phyloP scores from a whole-genome alignment of 1,140 invertebrate species.

The Heterodera schachtii region DNA sequence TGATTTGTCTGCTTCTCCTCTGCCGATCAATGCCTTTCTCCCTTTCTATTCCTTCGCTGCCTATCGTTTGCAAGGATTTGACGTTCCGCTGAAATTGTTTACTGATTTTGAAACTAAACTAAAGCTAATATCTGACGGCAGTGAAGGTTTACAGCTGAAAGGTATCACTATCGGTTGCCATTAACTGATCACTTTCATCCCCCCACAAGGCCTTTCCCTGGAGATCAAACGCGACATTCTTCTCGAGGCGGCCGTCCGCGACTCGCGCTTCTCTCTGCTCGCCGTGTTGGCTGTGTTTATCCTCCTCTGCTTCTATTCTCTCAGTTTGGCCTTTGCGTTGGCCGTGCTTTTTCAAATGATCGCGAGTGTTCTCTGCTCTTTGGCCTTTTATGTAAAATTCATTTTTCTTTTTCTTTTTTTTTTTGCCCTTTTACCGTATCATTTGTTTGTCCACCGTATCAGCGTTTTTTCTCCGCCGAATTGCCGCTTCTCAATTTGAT shows the following conservation, averaged over 20 bases:
- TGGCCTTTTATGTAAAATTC: slow-evolving; percentile 32
- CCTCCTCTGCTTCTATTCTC: slow-evolving; percentile 33
- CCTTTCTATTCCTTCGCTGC: slow-evolving; percentile 57
- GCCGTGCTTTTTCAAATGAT: slow-evolving; percentile 46
- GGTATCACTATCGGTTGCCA: slow-evolving; percentile 20
- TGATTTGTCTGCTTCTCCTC: slow-evolving; percentile 48
- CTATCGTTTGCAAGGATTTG: slow-evolving; percentile 46
- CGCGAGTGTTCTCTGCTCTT: slow-evolving; percentile 28
- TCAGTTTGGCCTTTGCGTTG: slow-evolving; percentile 42
- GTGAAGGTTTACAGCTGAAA: slow-evolving; percentile 35
- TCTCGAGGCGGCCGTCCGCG: slow-evolving; percentile 44
- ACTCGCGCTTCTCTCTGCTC: slow-evolving; percentile 47
- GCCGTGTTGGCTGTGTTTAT: slow-evolving; percentile 43
- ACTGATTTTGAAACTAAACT: slow-evolving; percentile 39
- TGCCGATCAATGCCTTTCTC: slow-evolving; percentile 59
- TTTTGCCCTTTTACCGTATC: not conserved
- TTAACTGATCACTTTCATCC: not conserved
- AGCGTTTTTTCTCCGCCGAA: slow-evolving; percentile 50
- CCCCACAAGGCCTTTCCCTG: slow-evolving; percentile 39
- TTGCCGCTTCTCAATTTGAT: slow-evolving; percentile 64
- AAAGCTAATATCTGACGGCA: slow-evolving; percentile 10
- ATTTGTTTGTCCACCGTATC: too few relatives aligned
- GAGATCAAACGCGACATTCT: slow-evolving; percentile 52
- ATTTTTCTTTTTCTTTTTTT: not conserved
- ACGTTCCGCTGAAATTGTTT: slow-evolving; percentile 31